phyloP scores from a whole-genome alignment of 2,797 vertebrate species.

The Setipinna tenuifilis region DNA sequence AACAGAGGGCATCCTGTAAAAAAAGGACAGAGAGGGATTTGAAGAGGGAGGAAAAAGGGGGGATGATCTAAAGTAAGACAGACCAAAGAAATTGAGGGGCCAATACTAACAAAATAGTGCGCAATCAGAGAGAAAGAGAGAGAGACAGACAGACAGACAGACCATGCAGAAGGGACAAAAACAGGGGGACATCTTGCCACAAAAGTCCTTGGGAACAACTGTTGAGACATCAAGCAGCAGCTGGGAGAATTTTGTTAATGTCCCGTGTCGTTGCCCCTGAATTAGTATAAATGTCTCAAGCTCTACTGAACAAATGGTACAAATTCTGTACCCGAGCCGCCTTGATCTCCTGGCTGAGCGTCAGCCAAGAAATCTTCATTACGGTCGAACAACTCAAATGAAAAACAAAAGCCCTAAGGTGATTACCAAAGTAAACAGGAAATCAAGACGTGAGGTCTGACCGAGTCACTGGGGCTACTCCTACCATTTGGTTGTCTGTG shows the following conservation, averaged over 20 bases:
- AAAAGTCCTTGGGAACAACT: constrained; percentile 6
- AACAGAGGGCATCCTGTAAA: no score
- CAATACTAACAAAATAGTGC: constrained; percentile 6
- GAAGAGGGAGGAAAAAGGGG: no score
- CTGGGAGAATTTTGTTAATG: background rate
- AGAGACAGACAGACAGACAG: background rate
- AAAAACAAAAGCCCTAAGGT: constrained; percentile 12
- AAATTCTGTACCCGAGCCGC: background rate
- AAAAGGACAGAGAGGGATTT: background rate
- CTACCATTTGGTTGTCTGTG: background rate
- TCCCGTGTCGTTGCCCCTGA: background rate
- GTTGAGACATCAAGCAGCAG: background rate
- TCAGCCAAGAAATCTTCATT: constrained; percentile 13
- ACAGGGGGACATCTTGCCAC: background rate
- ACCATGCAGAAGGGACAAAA: background rate
- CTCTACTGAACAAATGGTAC: background rate
- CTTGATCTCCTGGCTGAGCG: background rate
- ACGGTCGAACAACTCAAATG: background rate
- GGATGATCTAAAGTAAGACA: background rate
- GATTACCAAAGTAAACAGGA: constrained; percentile 25
- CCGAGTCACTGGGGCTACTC: background rate
- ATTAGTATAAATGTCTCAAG: constrained; percentile 10
- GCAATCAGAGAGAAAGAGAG: background rate
- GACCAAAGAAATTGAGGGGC: constrained; percentile 14
- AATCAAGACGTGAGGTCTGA: background rate